These are phyloP conservation scores for Myanophis thanlyinensis DNA, from an alignment of 2,113 vertebrate species.

Conservation along the genomic window DNA sequence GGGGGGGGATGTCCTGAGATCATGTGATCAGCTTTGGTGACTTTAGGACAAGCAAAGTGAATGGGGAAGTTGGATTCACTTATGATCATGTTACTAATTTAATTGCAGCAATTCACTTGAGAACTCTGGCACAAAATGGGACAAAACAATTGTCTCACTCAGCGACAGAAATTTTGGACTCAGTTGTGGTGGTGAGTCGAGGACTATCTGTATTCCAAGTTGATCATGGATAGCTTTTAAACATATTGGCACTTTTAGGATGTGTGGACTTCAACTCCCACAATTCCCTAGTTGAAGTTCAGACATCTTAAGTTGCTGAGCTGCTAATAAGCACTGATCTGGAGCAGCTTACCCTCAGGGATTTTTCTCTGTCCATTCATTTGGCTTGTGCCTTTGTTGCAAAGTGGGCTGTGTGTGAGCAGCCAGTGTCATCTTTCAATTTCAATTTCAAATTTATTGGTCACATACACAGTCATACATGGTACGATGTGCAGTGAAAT, in stretches of 20 bases:
- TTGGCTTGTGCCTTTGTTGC: background rate
- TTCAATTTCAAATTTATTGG: too few relatives aligned
- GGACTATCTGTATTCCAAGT: background rate
- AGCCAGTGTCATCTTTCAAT: too few relatives aligned
- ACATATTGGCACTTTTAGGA: background rate
- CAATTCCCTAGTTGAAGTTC: background rate
- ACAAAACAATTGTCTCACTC: background rate
- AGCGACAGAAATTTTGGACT: background rate
- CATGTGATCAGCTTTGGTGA: background rate
- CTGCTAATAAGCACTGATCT: background rate
- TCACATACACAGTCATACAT: too few relatives aligned
- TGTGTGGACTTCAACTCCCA: background rate
- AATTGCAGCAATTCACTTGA: background rate
- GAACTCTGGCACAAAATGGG: background rate
- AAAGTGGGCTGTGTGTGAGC: background rate
- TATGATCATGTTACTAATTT: background rate
- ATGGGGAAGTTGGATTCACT: background rate
- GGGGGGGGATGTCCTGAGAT: background rate
- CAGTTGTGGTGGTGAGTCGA: background rate
- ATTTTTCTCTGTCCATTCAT: background rate
- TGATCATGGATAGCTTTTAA: background rate
- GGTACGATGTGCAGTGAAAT: too few relatives aligned
- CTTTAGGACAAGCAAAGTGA: too few relatives aligned
- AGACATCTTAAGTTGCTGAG: background rate
- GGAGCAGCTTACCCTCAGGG: background rate